A percentile compares a stretch with the other conserved stretches of the same genome.
Evolutionary conservation across 2,113 vertebrate species (phyloP).

Genomic region (Nanorana parkeri): DNA sequence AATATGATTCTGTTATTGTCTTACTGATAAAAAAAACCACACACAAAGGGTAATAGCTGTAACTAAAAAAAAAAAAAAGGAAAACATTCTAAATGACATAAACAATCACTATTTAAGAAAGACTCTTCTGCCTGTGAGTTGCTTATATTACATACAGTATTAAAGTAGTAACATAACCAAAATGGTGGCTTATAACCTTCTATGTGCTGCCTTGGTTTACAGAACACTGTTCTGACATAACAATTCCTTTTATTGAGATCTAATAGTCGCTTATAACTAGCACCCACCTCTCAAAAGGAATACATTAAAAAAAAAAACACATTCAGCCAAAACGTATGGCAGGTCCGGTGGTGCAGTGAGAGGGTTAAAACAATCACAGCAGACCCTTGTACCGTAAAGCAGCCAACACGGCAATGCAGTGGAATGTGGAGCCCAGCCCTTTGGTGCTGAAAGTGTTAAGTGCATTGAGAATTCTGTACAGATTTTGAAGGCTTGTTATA

Average conservation of each 20-base stretch:
- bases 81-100: conserved; percentile 29
- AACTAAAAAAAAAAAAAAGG: neutral
- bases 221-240: neutral
- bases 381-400: neutral
- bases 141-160: conserved; percentile 18
- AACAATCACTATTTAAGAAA: conserved; percentile 34
- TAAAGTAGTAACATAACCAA: neutral
- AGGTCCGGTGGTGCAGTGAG: neutral
- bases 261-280: no score
- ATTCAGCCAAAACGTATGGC: conserved; percentile 4
- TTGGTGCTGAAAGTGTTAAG: conserved; percentile 38
- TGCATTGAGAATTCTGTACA: conserved; percentile 15
- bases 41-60: neutral
- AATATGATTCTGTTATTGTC: no score
- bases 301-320: conserved; percentile 9
- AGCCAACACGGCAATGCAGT: conserved; percentile 23
- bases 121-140: neutral
- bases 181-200: neutral
- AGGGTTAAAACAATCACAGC: conserved; percentile 1
- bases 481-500: neutral
- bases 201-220: neutral
- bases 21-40: neutral
- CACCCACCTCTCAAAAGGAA: neutral
- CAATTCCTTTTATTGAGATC: neutral
- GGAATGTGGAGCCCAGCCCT: conserved; percentile 26